Evolutionary conservation across 2,888 invertebrate species (phyloP), one percentile per base, ranked within the genome.

Genomic region (Rhagium mordax): DNA sequence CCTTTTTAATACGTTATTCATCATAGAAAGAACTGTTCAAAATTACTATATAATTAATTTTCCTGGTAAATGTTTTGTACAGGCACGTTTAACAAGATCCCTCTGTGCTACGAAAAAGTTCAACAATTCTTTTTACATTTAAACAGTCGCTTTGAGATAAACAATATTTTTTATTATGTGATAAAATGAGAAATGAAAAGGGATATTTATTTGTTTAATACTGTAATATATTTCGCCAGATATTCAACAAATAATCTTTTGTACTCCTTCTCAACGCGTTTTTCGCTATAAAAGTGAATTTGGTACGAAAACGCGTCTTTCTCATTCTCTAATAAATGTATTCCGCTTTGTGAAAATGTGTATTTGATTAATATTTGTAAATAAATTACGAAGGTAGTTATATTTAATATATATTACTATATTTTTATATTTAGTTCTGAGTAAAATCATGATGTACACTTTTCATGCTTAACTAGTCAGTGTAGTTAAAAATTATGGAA

Each of bases 291-390:
- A 64, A 20, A 64, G 20, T 16, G 33, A 61, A 48, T 64, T 29
- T 64, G 64, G 64, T 64, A 64, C 64, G 64, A 64, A 64, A 64
- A 49, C 27, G 64, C 64, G 64, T 10, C n/a, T 59, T 59, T 29
- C 15, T 24, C 20, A 13, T 33, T 10, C 7, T 18, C 33, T 33
- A 10, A 59, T 6, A 29, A 15, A 5, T 53, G 15, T 33, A 33
- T 33, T 15, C 18, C 15, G 6, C 33, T 7, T 1, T 21, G 13
- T 15, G 18, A 59, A 59, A 57, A 24, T 6, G 6, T 24, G 6
- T 24, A 24, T 33, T 33, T 13, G 13, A 13, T 33, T 33, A 33
- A 3, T 10, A 2, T 10, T 10, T 33, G 33, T 33, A 33, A 3
- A 13, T 10, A 33, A 33, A 33, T 33, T 13, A 29, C 7, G 8